These are phyloP conservation scores for Brachypteracias leptosomus DNA, from an alignment of 2,113 vertebrate genomes.

Conservation along the genomic window DNA sequence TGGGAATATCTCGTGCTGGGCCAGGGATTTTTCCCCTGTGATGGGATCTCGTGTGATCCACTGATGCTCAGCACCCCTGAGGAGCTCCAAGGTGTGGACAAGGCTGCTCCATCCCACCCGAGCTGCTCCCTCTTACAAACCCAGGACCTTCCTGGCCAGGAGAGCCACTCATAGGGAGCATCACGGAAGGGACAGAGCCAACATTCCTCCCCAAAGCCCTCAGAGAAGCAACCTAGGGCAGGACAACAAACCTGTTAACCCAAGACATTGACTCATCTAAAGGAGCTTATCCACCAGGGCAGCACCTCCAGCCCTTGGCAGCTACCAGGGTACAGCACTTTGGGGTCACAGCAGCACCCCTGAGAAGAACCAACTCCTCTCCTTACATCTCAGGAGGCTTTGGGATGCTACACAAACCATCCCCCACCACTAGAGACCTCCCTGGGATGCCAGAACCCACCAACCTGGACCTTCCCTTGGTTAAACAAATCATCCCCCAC, in stretches of 20 bases:
- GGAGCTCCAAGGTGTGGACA: background rate
- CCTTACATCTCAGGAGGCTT: background rate
- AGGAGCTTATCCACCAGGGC: background rate
- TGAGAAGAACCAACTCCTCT: background rate
- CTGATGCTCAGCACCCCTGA: background rate
- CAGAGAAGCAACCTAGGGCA: rapidly evolving
- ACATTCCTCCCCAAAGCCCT: background rate
- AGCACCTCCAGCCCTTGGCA: rapidly evolving
- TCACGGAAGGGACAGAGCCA: rapidly evolving
- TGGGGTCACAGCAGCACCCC: background rate
- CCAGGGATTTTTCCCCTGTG: background rate
- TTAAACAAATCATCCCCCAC: background rate
- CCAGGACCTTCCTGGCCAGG: background rate
- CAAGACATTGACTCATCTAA: background rate
- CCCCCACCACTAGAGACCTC: background rate
- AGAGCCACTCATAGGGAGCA: background rate
- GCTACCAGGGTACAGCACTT: background rate
- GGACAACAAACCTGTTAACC: background rate
- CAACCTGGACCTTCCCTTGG: background rate
- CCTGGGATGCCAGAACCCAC: rapidly evolving
- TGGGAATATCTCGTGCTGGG: background rate
- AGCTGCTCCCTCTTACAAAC: background rate
- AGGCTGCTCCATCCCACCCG: background rate
- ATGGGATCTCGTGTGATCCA: background rate
- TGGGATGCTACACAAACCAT: background rate